phyloP scores from a whole-genome alignment of 2,113 vertebrate species.

The Phalacrocorax brasilianus region DNA sequence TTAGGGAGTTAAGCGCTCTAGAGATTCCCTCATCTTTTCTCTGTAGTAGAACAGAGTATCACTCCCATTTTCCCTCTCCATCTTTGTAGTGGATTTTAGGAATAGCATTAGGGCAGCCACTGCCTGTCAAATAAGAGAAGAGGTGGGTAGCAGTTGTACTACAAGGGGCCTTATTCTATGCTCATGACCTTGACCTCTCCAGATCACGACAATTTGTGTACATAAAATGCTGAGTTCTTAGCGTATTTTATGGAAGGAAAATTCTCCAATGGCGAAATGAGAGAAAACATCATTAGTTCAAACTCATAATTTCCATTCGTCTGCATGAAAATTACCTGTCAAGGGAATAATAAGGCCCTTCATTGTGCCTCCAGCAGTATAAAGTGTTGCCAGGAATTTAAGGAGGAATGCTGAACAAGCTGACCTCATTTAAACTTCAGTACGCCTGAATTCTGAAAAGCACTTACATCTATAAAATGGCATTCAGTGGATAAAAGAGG shows the following conservation, averaged over 20 bases:
- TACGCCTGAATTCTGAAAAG: constrained; percentile 2
- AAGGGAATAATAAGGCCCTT: constrained; percentile 10
- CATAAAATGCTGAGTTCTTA: neutral
- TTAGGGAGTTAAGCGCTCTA: neutral
- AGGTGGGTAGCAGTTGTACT: neutral
- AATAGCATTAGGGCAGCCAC: neutral
- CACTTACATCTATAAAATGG: neutral
- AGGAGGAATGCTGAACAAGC: neutral
- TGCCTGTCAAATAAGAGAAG: neutral
- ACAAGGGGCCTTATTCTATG: neutral
- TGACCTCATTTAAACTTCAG: constrained; percentile 24
- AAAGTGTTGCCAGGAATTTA: neutral
- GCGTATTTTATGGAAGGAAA: neutral
- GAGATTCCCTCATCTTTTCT: neutral
- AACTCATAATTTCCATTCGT: constrained; percentile 16
- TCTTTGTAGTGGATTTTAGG: neutral
- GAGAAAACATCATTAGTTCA: constrained; percentile 2
- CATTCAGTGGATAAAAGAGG: neutral
- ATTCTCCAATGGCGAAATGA: neutral
- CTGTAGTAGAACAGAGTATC: neutral
- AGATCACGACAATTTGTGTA: neutral
- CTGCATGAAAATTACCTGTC: constrained; percentile 21
- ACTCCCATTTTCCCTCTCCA: neutral
- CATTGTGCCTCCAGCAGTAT: neutral
- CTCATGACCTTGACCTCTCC: neutral